Evolutionary conservation across 2,797 vertebrate species (phyloP).

Genomic region (Siniperca scherzeri): DNA sequence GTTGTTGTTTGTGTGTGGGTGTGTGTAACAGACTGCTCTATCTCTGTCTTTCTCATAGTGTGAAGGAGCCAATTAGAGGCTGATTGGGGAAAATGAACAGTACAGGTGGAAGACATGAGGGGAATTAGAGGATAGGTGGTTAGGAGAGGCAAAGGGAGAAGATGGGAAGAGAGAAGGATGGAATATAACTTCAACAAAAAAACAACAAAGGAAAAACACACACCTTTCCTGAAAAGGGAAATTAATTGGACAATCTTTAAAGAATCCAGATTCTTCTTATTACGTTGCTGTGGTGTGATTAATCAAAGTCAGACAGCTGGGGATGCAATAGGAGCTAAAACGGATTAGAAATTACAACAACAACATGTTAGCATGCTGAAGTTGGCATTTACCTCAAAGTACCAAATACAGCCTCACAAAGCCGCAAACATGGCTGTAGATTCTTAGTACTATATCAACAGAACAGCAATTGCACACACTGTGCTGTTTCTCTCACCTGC

Average conservation of each 20-base stretch:
- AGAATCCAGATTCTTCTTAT: slow-evolving; percentile 45
- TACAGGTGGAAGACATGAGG: slow-evolving; percentile 37
- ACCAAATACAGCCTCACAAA: not conserved
- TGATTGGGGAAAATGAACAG: slow-evolving; percentile 51
- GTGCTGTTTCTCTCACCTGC: too few species aligned
- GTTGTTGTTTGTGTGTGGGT: slow-evolving; percentile 4
- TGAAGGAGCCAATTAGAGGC: slow-evolving; percentile 58
- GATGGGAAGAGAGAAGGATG: not conserved
- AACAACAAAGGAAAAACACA: slow-evolving; percentile 23
- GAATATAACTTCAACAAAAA: slow-evolving; percentile 23
- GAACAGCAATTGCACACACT: too few species aligned
- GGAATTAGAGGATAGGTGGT: slow-evolving; percentile 34
- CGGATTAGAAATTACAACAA: too few species aligned
- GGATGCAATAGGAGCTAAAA: too few species aligned
- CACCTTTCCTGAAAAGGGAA: slow-evolving; percentile 17
- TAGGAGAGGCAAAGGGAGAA: slow-evolving; percentile 1
- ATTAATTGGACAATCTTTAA: slow-evolving; percentile 58
- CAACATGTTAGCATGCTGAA: not conserved
- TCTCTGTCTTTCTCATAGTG: slow-evolving; percentile 29
- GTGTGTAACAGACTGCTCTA: slow-evolving; percentile 27
- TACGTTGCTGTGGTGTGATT: slow-evolving; percentile 32
- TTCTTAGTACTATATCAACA: too few species aligned
- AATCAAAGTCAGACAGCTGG: slow-evolving; percentile 58
- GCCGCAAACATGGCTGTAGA: too few species aligned
- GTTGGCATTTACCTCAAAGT: not conserved